These are phyloP conservation scores for Nothura maculosa DNA, from an alignment of 2,797 vertebrate species.

Conservation along the genomic window DNA sequence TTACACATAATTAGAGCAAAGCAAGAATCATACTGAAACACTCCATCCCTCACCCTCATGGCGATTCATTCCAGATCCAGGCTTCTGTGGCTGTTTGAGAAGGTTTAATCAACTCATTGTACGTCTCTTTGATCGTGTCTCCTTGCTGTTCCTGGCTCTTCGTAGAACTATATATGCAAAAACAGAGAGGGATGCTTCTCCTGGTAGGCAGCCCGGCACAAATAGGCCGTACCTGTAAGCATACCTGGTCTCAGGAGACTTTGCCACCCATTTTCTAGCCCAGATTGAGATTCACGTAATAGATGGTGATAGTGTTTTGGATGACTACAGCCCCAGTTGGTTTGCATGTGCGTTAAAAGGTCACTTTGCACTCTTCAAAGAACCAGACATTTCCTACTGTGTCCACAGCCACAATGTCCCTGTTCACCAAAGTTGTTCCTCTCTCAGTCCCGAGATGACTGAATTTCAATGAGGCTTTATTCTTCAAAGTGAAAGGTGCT, in stretches of 20 bases:
- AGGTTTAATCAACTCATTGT: not conserved
- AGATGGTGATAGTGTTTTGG: not conserved
- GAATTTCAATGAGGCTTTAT: slow-evolving; percentile 75
- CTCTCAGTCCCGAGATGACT: slow-evolving; percentile 54
- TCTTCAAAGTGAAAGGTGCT: slow-evolving; percentile 71
- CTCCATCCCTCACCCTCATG: not conserved
- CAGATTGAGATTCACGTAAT: not conserved
- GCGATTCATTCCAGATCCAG: not conserved
- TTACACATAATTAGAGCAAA: not conserved
- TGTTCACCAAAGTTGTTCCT: not conserved
- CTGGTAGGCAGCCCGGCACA: not conserved
- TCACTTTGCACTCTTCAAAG: not conserved
- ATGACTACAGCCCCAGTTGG: not conserved
- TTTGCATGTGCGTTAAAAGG: not conserved
- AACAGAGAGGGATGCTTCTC: not conserved
- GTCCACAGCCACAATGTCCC: slow-evolving; percentile 13
- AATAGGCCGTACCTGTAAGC: not conserved
- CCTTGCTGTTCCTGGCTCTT: not conserved
- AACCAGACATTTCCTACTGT: not conserved
- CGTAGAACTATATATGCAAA: not conserved
- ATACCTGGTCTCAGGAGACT: not conserved
- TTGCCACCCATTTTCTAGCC: not conserved
- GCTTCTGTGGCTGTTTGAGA: not conserved
- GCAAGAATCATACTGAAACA: not conserved
- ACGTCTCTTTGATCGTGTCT: not conserved